These are phyloP conservation scores for Coregonus sp. DNA, from an alignment of 2,797 vertebrate species.

Conservation along the genomic window DNA sequence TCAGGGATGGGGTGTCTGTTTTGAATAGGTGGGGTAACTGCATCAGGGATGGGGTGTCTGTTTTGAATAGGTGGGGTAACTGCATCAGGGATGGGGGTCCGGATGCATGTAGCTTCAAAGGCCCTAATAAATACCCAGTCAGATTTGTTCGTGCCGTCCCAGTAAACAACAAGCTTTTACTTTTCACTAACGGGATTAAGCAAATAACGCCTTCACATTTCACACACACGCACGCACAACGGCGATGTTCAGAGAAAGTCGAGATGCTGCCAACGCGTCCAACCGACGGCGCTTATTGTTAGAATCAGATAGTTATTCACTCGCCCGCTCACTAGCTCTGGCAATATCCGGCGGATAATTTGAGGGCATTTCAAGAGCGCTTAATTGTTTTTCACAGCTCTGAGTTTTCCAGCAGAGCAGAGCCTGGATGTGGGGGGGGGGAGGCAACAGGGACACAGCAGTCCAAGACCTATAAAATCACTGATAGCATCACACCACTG, in stretches of 20 bases:
- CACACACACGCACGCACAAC: background rate
- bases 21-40: background rate
- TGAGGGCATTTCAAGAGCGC: background rate
- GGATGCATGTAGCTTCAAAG: background rate
- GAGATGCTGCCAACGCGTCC: background rate
- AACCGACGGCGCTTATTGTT: background rate
- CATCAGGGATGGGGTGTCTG: background rate
- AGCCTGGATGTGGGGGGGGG: background rate
- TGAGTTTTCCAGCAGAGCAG: background rate
- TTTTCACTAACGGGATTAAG: background rate
- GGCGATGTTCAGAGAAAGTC: background rate
- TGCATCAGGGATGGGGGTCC: background rate
- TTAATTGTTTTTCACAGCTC: background rate
- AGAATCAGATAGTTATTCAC: background rate
- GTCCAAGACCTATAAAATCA: background rate
- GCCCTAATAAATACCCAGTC: background rate
- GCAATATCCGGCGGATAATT: background rate
- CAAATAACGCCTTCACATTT: background rate
- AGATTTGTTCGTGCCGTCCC: background rate
- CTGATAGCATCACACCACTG: conserved; percentile 2
- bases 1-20: no score
- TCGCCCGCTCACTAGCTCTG: background rate
- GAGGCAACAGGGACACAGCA: background rate
- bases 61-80: background rate
- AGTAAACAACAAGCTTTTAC: background rate